phyloP scores from a whole-genome alignment of 2,113 vertebrate species.

The Tragelaphus buxtoni region DNA sequence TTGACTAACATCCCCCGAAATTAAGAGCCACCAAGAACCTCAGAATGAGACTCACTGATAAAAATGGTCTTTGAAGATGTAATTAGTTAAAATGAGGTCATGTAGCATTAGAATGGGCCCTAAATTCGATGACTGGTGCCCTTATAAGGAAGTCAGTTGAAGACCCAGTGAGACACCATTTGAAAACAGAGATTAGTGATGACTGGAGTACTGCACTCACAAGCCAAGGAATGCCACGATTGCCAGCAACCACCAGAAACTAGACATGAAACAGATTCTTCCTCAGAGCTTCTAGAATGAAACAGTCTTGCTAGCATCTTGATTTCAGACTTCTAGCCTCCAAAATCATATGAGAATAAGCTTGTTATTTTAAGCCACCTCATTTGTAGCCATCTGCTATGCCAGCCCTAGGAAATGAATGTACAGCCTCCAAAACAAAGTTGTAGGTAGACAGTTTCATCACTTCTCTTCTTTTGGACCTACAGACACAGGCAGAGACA shows the following conservation, averaged over 20 bases:
- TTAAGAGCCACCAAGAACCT: not conserved
- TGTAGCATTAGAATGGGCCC: not conserved
- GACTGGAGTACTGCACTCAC: rapidly evolving
- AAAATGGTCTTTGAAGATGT: not conserved
- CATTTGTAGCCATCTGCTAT: not conserved
- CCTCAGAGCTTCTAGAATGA: not conserved
- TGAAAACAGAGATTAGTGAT: not conserved
- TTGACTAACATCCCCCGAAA: not conserved
- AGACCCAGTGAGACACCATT: not conserved
- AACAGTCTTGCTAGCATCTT: not conserved
- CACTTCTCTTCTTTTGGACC: not conserved
- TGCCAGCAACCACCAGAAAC: not conserved
- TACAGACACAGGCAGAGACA: not conserved
- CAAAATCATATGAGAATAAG: not conserved
- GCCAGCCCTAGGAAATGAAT: not conserved
- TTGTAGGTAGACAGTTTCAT: not conserved
- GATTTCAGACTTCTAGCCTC: not conserved
- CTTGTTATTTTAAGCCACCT: not conserved
- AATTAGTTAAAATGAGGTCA: not conserved
- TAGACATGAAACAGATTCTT: not conserved
- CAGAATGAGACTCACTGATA: not conserved
- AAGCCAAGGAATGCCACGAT: not conserved
- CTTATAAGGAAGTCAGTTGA: not conserved
- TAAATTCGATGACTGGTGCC: not conserved
- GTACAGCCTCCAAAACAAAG: not conserved